A percentile compares a stretch with the other conserved stretches of the same genome.
Evolutionary conservation across 2,113 vertebrate genomes (phyloP).

Genomic region (Thunnus maccoyii): DNA sequence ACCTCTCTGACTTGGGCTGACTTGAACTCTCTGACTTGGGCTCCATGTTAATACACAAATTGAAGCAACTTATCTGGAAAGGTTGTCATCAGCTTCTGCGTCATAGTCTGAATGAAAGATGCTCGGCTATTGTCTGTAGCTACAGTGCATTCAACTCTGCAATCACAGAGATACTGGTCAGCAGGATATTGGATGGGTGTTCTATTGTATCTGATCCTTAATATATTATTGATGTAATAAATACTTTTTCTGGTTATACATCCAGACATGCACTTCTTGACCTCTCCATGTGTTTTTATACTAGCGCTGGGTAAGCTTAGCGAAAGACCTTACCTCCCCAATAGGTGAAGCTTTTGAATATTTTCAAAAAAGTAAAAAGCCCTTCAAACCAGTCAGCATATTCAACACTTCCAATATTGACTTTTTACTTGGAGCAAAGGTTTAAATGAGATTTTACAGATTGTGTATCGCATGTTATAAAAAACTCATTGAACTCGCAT

Average conservation of each 20-base stretch:
- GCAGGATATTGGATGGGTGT: conserved; percentile 69
- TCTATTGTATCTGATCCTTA: conserved; percentile 56
- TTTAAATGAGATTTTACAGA: not conserved
- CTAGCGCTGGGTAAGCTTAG: not conserved
- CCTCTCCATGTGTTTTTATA: not conserved
- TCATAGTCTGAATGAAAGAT: conserved; percentile 49
- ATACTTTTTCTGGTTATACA: conserved; percentile 26
- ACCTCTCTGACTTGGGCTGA: not conserved
- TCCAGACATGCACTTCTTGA: conserved; percentile 32
- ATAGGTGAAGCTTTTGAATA: no score
- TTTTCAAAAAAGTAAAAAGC: not conserved
- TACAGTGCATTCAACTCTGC: conserved; percentile 12
- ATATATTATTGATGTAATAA: conserved; percentile 50
- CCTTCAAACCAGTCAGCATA: not conserved
- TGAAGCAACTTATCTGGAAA: conserved; percentile 21
- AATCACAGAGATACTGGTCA: conserved; percentile 38
- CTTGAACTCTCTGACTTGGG: no score
- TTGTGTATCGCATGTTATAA: not conserved
- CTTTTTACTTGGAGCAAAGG: not conserved
- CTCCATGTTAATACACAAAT: not conserved
- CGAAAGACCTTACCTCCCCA: not conserved
- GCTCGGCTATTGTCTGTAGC: conserved; percentile 13
- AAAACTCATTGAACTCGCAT: no score
- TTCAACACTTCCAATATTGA: not conserved
- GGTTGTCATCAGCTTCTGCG: conserved; percentile 11